Evolutionary conservation across 2,888 invertebrate genomes (phyloP).

Genomic region (Hydropsyche betteni): DNA sequence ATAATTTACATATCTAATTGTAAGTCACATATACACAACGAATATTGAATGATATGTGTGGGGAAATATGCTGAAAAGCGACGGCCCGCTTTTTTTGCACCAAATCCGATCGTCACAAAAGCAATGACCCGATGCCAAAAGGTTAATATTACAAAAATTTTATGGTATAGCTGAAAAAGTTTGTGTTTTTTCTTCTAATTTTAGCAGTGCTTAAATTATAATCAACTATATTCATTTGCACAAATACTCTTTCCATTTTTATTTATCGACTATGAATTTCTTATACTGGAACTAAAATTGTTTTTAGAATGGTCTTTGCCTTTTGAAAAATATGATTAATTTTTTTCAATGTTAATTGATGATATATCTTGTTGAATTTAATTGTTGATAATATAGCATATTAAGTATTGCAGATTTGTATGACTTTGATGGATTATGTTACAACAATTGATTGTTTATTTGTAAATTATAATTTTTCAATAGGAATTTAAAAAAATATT

Average conservation of each 20-base stretch:
- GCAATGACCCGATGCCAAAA: too few relatives aligned
- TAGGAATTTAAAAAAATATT: slow-evolving; percentile 50
- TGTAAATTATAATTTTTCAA: slow-evolving; percentile 50
- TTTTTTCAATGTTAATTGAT: slow-evolving; percentile 43
- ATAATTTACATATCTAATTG: too few relatives aligned
- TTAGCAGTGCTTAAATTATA: background rate
- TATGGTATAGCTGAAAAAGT: background rate
- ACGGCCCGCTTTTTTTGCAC: too few relatives aligned
- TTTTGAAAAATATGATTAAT: background rate
- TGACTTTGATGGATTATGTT: slow-evolving; percentile 43
- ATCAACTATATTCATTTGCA: background rate
- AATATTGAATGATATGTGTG: too few relatives aligned
- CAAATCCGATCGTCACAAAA: too few relatives aligned
- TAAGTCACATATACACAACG: too few relatives aligned
- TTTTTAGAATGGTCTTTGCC: too few relatives aligned
- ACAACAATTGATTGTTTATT: slow-evolving; percentile 46
- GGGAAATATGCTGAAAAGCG: too few relatives aligned
- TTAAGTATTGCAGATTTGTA: slow-evolving; percentile 41
- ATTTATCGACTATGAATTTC: too few relatives aligned
- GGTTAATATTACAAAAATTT: background rate
- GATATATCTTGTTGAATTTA: slow-evolving; percentile 50
- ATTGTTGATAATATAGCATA: slow-evolving; percentile 43
- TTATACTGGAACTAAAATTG: too few relatives aligned
- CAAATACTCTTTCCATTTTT: background rate
- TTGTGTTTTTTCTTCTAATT: background rate